These are phyloP conservation scores for cattle (Bos taurus) DNA, from an alignment of 2,113 vertebrate genomes.

Conservation along the genomic window ARS-UCD2.0 NC_037350.1:27861501-27862000, in stretches of 20 bases:
- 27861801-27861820: not conserved
- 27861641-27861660: not conserved
- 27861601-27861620: not conserved
- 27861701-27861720: not conserved
- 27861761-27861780: not conserved
- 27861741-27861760: not conserved
- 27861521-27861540: not conserved
- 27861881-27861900: not conserved
- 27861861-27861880: not conserved
- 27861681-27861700: not conserved
- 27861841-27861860: not conserved
- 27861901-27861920: not conserved
- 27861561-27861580: not conserved
- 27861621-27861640: not conserved
- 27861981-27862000: not conserved
- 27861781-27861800: not conserved
- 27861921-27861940: not conserved
- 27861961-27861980: not conserved
- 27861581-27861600: not conserved
- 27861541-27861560: not conserved
- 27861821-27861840: not conserved
- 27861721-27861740: not conserved
- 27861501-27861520: not conserved
- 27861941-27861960: not conserved
- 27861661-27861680: not conserved